These are phyloP conservation scores for Empidonax alnorum DNA, from an alignment of 2,113 vertebrate genomes.

Conservation along the genomic window DNA sequence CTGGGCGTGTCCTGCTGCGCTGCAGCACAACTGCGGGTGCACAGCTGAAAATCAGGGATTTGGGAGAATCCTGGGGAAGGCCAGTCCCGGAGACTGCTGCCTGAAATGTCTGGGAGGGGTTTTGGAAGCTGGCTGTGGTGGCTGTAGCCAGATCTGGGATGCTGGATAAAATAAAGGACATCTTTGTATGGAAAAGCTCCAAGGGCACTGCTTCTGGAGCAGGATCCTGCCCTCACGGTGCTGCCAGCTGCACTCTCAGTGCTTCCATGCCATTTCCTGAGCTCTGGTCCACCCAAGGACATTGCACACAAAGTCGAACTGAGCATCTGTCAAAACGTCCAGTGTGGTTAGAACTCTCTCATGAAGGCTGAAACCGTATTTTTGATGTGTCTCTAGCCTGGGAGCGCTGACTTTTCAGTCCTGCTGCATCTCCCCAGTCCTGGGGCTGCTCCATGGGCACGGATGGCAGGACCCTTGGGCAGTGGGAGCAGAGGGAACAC, in stretches of 20 bases:
- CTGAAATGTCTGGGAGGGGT: fast-evolving
- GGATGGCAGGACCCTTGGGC: fast-evolving
- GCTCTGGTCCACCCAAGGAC: neutral
- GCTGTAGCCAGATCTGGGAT: too few species aligned
- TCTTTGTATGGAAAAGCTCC: neutral
- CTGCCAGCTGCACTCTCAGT: neutral
- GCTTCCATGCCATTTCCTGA: neutral
- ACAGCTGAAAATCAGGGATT: neutral
- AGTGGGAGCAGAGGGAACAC: neutral
- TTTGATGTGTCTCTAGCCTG: neutral
- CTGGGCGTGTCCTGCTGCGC: fast-evolving
- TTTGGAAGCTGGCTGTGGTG: neutral
- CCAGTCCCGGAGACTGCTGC: neutral
- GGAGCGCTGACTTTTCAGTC: neutral
- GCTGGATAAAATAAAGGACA: neutral
- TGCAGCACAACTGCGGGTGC: fast-evolving
- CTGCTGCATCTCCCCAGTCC: neutral
- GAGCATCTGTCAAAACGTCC: neutral
- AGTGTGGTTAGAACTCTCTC: neutral
- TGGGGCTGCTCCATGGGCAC: neutral
- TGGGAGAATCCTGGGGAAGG: fast-evolving
- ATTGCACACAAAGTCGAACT: neutral
- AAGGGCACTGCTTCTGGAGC: neutral
- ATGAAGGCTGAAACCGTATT: fast-evolving
- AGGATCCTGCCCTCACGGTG: neutral